Base-by-base conservation (phyloP, 2,888 invertebrate species). In the Portevinia maculata region DNA sequence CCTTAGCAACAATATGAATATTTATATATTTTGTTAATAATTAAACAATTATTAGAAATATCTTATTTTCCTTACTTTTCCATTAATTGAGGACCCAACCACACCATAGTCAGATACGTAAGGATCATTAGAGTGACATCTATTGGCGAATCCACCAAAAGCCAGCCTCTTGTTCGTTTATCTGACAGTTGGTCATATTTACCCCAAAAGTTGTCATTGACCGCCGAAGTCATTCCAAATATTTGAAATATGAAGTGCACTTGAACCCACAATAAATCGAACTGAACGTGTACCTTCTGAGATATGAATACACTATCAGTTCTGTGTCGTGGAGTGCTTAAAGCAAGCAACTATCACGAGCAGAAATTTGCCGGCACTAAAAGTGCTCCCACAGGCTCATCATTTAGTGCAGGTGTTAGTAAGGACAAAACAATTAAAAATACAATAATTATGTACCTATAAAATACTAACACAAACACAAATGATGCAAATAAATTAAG, bases 81-180 rank as follows among this genome's bases (percentile, higher is more conserved):
- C 97, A 98, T 97, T 34, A 95, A 86, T 88, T 93, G 95, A 39
- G 98, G 97, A 1, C 97, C 97, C 17, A 93, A 91, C 93, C 94
- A 94, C 9, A 97, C 96, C 86, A 96, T 93, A 85, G 94, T 91
- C 46, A 97, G 92, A 88, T 97, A 97, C 8, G 94, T 85, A 57
- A 93, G 84, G 9, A 95, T 94, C 88, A 95, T 94, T 17, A 94
- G 86, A 4, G 94, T 87, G 4, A 96, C 96, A 0, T 96, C 95
- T 69, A 93, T 89, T 0, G 96, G 96, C 0, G 97, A 96, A 86
- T 96, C 95, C 69, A 97, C 97, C 86, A 97, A 90, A 0, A 94
- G 93, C 97, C 97, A 97, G 91, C 95, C 95, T 92, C 93, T 94
- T 32, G 97, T 96, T 87, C 97, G 92, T 85, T 93, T 92, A 89